These are phyloP conservation scores for Xenopus borealis DNA, from an alignment of 2,113 vertebrate species.

Conservation along the genomic window DNA sequence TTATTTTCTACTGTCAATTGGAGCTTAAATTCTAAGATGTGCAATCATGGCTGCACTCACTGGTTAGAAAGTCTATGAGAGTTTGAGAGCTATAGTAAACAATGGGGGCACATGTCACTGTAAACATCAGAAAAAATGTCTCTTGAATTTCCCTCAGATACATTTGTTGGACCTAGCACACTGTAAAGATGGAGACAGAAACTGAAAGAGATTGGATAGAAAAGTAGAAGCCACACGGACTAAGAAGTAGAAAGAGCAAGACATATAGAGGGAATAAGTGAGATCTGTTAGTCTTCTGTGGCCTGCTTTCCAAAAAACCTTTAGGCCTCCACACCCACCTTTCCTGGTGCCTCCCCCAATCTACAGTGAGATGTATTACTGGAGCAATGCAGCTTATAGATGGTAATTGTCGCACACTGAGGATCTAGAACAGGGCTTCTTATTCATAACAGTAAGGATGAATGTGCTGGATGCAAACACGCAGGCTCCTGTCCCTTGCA, in stretches of 20 bases:
- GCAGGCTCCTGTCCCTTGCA: constrained; percentile 20
- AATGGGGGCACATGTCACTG: too few relatives aligned
- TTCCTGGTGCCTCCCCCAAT: constrained; percentile 25
- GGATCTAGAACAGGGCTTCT: constrained; percentile 23
- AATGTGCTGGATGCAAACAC: constrained; percentile 30
- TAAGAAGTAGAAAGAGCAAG: too few relatives aligned
- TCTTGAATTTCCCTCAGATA: too few relatives aligned
- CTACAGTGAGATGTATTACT: constrained; percentile 30
- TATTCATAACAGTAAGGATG: constrained; percentile 23
- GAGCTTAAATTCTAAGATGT: too few relatives aligned
- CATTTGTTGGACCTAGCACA: too few relatives aligned
- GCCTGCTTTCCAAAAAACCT: constrained; percentile 11
- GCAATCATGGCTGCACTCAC: too few relatives aligned
- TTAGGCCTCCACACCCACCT: constrained; percentile 25
- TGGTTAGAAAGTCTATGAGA: too few relatives aligned
- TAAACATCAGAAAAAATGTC: too few relatives aligned
- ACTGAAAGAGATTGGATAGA: too few relatives aligned
- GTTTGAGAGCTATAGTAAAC: too few relatives aligned
- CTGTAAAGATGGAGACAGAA: not conserved
- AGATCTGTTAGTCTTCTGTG: constrained; percentile 10
- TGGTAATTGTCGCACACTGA: constrained; percentile 35
- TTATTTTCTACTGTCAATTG: too few relatives aligned
- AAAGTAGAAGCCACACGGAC: not conserved
- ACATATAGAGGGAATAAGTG: not conserved
- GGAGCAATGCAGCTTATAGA: constrained; percentile 32